Conservation (phyloP, 1,140 invertebrate genomes). For the Bombus superbus region DNA sequence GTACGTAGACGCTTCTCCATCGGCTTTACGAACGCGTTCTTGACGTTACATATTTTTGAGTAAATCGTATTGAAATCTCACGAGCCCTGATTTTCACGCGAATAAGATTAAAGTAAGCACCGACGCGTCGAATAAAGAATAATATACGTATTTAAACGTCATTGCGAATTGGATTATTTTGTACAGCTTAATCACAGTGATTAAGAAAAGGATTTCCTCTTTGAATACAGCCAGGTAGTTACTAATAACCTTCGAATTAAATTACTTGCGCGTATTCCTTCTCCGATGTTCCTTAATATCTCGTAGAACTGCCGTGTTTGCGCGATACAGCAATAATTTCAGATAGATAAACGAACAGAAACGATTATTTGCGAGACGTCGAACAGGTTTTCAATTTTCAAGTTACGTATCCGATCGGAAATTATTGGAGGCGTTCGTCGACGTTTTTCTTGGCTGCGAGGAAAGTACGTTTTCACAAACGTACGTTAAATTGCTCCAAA, state of each 20-base stretch:
- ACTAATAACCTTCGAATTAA: neutral
- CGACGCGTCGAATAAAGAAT: too few species aligned
- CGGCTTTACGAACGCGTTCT: too few species aligned
- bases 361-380: too few species aligned
- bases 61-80: too few species aligned
- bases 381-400: neutral
- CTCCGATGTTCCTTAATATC: neutral
- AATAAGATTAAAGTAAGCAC: too few species aligned
- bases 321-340: neutral
- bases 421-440: neutral
- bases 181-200: neutral
- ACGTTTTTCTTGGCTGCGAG: neutral
- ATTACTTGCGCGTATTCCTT: neutral
- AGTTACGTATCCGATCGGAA: neutral
- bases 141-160: too few species aligned
- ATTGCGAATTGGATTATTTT: neutral
- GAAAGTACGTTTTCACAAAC: too few species aligned
- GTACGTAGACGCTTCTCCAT: too few species aligned
- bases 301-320: neutral
- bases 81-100: too few species aligned
- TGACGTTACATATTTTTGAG: too few species aligned
- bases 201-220: neutral
- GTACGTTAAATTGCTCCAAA: neutral
- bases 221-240: neutral
- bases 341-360: neutral